These are phyloP conservation scores for Porites evermanni DNA, from an alignment of 92 coral and sea anemone species.

Conservation along the genomic window DNA sequence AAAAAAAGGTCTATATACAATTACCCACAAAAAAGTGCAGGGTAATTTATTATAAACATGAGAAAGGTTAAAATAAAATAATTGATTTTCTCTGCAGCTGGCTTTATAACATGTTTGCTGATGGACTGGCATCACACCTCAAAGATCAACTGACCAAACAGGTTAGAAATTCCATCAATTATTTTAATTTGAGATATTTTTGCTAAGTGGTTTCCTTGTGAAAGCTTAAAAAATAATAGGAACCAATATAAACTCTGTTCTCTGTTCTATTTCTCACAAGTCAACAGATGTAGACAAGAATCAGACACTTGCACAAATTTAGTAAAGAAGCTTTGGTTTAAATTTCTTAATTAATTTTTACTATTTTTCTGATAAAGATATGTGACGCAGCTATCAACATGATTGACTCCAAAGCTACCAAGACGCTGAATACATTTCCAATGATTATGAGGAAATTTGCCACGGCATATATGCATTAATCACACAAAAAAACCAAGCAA, in stretches of 20 bases:
- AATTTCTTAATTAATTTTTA: background rate
- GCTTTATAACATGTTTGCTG: constrained; percentile 85
- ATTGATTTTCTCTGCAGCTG: constrained; percentile 54
- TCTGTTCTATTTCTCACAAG: no score
- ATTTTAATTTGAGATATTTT: no score
- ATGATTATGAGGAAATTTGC: constrained; percentile 55
- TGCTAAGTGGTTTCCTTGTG: no score
- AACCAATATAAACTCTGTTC: no score
- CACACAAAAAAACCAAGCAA: background rate
- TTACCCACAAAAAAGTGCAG: no score
- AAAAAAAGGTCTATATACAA: no score
- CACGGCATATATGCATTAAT: background rate
- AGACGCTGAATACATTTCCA: constrained; percentile 67
- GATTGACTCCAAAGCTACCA: constrained; percentile 73
- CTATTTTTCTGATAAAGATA: constrained; percentile 25
- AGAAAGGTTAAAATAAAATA: no score
- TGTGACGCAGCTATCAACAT: constrained; percentile 67
- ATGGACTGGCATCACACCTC: constrained; percentile 67
- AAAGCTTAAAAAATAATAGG: no score
- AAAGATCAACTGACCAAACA: constrained; percentile 64
- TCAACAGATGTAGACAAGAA: no score
- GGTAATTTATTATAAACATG: no score
- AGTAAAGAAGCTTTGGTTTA: background rate
- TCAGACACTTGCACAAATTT: no score
- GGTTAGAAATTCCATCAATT: constrained; percentile 28